Conservation (phyloP, 2,888 invertebrate genomes). For the Agrochola lychnidis region DNA sequence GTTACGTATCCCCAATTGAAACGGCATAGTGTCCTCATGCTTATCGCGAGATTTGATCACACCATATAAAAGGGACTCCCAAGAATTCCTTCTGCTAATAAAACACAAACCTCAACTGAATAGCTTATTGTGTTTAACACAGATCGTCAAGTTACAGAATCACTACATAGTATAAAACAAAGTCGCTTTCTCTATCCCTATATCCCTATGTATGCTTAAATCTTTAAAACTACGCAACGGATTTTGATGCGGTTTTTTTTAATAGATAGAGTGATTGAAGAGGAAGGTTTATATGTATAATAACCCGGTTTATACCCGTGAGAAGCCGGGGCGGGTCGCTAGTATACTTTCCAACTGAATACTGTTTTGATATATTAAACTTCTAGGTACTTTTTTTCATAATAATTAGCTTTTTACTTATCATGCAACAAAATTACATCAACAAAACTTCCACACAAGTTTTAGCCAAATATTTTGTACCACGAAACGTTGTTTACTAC, state of each 20-base stretch:
- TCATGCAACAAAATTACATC: neutral
- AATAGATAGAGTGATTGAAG: too few species aligned
- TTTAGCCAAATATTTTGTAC: neutral
- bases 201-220: too few species aligned
- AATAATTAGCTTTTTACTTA: neutral
- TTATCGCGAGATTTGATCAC: neutral
- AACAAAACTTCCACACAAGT: slow-evolving; percentile 5
- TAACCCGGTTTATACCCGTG: too few species aligned
- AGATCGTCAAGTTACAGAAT: neutral
- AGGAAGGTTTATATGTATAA: too few species aligned
- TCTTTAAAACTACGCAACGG: too few species aligned
- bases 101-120: neutral
- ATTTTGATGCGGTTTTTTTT: too few species aligned
- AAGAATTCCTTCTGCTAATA: neutral
- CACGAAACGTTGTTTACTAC: slow-evolving; percentile 19
- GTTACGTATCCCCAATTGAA: neutral
- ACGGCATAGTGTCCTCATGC: neutral
- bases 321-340: too few species aligned
- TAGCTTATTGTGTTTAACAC: neutral
- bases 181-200: too few species aligned
- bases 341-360: neutral
- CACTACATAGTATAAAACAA: too few species aligned
- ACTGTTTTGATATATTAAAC: neutral
- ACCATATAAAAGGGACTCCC: neutral
- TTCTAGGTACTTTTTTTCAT: neutral